Conservation (phyloP, 2,888 invertebrate genomes). For the Ferrisia virgata region DNA sequence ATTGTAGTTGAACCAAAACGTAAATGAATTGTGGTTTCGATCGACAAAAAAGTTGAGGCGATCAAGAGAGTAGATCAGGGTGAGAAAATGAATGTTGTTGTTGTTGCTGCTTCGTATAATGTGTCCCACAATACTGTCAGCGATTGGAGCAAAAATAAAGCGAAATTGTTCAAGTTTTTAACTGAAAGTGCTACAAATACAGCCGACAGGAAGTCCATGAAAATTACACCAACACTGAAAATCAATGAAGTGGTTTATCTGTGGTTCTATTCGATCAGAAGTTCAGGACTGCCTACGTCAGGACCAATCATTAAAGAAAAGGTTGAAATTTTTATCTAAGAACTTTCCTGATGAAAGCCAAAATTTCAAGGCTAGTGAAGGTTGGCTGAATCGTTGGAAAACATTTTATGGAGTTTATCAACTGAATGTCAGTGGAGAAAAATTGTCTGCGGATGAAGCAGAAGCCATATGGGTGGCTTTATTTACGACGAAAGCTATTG, state of each 20-base stretch:
- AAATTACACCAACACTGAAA: background rate
- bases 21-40: background rate
- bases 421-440: constrained; percentile 48
- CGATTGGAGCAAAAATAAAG: constrained; percentile 1
- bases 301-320: background rate
- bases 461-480: constrained; percentile 47
- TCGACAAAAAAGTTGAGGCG: background rate
- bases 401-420: constrained; percentile 49
- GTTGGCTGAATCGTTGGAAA: constrained; percentile 51
- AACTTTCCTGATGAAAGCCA: background rate
- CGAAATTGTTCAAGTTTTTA: background rate
- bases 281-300: background rate
- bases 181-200: background rate
- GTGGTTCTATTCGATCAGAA: background rate
- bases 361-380: constrained; percentile 10
- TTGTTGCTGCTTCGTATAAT: background rate
- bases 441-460: constrained; percentile 47
- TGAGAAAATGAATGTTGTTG: background rate
- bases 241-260: background rate
- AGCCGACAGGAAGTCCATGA: constrained; percentile 20
- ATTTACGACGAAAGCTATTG: constrained; percentile 41
- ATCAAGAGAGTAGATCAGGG: background rate
- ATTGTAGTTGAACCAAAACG: background rate
- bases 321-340: background rate
- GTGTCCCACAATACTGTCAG: background rate